Conservation (phyloP, 2,797 vertebrate genomes). For the Macropodus opercularis region DNA sequence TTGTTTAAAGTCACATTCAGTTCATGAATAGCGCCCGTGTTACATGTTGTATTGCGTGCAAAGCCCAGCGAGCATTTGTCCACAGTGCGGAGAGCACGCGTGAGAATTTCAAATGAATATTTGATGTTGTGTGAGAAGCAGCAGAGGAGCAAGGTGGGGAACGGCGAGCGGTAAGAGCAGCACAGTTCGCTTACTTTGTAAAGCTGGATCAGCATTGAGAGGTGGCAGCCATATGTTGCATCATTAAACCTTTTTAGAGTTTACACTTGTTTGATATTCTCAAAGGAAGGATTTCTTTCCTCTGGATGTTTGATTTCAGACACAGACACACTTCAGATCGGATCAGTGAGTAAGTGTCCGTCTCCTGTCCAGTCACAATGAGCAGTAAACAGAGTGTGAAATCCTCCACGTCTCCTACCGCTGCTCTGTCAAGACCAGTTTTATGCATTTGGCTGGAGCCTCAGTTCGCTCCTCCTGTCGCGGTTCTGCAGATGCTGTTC, state of each 20-base stretch:
- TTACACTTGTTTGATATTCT: conserved; percentile 24
- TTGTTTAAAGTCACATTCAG: not conserved
- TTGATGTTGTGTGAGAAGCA: conserved; percentile 50
- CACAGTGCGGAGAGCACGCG: conserved; percentile 16
- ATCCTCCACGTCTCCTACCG: conserved; percentile 43
- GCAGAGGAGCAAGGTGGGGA: conserved; percentile 13
- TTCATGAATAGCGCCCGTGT: conserved; percentile 23
- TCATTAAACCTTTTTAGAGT: conserved; percentile 30
- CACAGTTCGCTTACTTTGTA: conserved; percentile 37
- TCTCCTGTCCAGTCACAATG: conserved; percentile 55
- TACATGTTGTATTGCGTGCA: conserved; percentile 25
- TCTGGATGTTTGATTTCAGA: conserved; percentile 42
- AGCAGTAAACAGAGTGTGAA: conserved; percentile 65
- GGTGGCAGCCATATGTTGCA: not conserved
- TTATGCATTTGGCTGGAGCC: conserved; percentile 32
- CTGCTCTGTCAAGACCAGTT: conserved; percentile 40
- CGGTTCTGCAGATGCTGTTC: conserved; percentile 51
- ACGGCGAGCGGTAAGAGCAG: conserved; percentile 45
- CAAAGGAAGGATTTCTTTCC: conserved; percentile 5
- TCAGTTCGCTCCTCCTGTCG: conserved; percentile 48
- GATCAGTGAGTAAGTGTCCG: conserved; percentile 46
- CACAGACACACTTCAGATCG: conserved; percentile 35
- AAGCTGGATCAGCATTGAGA: conserved; percentile 15
- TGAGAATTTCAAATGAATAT: conserved; percentile 58
- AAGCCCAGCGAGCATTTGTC: not conserved